Evolutionary conservation across 2,113 vertebrate species (phyloP), one percentile per base, ranked within the genome.

Genomic region (Melanotaenia duboulayi): DNA sequence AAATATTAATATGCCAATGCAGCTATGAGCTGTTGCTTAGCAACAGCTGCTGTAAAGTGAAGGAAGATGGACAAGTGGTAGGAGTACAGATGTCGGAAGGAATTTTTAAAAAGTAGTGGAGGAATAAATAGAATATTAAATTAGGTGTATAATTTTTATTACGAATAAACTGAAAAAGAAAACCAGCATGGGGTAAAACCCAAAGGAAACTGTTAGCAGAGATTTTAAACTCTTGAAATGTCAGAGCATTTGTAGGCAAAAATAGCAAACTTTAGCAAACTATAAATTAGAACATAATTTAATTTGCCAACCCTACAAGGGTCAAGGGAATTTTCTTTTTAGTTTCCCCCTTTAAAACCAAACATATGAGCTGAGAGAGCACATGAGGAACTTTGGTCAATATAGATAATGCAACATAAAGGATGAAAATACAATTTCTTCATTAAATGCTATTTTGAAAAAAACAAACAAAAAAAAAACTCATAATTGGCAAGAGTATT

Each of bases 11-110:
- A 78, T 80, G 76, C 76, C 69, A 78, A 86, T 78, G 65, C 68
- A 76, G 76, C 50, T 22, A 46, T n/a, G 76, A 75, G 72, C 80
- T 67, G 89, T 91, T 91, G 80, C 89, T 59, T 80, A 78, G 89
- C 86, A 88, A 91, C 89, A 78, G 73, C 77, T 63, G 80, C 83
- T 81, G 58, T 85, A 77, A 35, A 84, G 76, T 42, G 35, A 65
- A 71, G 54, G 62, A 85, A 83, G 78, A 82, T 61, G 81, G 76
- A 86, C 39, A 28, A 71, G 68, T 63, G 60, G 80, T 87, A 56
- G 71, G 65, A 85, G 78, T 76, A 87, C 78, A 87, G 82, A 85
- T 22, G 55, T 70, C 28, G 68, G 72, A 78, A 61, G 68, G 65
- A 71, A 60, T 87, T 55, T 68, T 74, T 73, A 10, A 61, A 80